phyloP scores from a whole-genome alignment of 2,888 invertebrate genomes.

The Drosophila setosimentum region DNA sequence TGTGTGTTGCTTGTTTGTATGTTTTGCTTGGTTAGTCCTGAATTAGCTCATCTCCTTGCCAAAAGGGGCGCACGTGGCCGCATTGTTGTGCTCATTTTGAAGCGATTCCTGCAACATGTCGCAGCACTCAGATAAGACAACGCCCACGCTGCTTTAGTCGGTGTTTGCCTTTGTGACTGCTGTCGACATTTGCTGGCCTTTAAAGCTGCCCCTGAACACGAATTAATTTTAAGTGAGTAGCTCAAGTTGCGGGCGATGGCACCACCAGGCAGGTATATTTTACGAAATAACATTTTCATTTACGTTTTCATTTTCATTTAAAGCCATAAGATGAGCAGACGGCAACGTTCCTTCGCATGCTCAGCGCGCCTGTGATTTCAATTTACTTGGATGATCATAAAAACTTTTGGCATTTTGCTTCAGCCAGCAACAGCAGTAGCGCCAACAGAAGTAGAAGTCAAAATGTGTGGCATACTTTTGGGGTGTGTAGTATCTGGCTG shows the following conservation, averaged over 20 bases:
- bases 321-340: constrained; percentile 39
- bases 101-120: constrained; percentile 64
- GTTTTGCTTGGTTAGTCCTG: constrained; percentile 41
- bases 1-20: constrained; percentile 24
- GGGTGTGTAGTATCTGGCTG: constrained; percentile 12
- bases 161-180: constrained; percentile 17
- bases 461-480: constrained; percentile 45
- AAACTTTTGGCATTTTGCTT: constrained; percentile 45
- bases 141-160: constrained; percentile 18
- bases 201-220: constrained; percentile 65
- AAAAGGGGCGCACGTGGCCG: constrained; percentile 51
- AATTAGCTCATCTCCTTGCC: constrained; percentile 37
- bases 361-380: constrained; percentile 61
- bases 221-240: constrained; percentile 51
- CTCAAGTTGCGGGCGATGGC: constrained; percentile 18
- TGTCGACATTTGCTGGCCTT: constrained; percentile 33
- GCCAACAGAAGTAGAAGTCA: background rate
- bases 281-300: constrained; percentile 67
- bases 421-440: constrained; percentile 2
- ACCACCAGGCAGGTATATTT: constrained; percentile 61
- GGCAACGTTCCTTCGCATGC: background rate
- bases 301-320: constrained; percentile 37
- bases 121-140: constrained; percentile 34
- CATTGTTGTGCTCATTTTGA: constrained; percentile 62
- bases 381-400: constrained; percentile 70